Conservation (phyloP, 2,113 vertebrate species). For the Chinchilla lanigera region DNA sequence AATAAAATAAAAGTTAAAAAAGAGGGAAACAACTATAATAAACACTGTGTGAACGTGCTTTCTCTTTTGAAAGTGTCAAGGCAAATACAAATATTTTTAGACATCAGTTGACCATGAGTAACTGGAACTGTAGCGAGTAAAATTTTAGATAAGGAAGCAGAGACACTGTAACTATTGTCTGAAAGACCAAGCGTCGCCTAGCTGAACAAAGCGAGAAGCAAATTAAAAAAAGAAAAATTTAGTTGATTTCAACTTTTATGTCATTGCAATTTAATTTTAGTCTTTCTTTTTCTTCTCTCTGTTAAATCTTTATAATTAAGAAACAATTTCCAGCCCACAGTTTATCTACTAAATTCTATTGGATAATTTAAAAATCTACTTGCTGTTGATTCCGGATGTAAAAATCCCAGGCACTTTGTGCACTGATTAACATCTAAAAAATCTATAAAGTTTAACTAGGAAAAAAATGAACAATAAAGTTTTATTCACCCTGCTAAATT, state of each 20-base stretch:
- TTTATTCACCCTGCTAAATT: constrained; percentile 78
- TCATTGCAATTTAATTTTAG: background rate
- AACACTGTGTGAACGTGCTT: no score
- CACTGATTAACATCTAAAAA: constrained; percentile 77
- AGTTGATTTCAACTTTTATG: constrained; percentile 57
- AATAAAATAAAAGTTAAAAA: background rate
- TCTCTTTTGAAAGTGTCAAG: background rate
- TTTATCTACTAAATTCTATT: constrained; percentile 61
- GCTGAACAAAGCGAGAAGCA: constrained; percentile 43
- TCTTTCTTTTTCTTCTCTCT: background rate
- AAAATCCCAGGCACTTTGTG: constrained; percentile 62
- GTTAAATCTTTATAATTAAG: constrained; percentile 56
- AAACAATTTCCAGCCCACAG: constrained; percentile 50
- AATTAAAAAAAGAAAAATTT: constrained; percentile 50
- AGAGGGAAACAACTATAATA: background rate
- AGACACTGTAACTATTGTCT: background rate
- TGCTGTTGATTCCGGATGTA: constrained; percentile 55
- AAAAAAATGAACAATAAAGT: constrained; percentile 77
- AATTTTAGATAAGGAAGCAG: no score
- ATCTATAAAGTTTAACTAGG: constrained; percentile 78
- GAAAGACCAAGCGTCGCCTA: constrained; percentile 2
- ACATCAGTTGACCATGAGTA: background rate
- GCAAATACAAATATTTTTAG: background rate
- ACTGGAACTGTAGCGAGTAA: background rate
- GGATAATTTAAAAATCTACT: constrained; percentile 64